Evolutionary conservation across 2,797 vertebrate genomes (phyloP).

Genomic region (Furcifer pardalis): DNA sequence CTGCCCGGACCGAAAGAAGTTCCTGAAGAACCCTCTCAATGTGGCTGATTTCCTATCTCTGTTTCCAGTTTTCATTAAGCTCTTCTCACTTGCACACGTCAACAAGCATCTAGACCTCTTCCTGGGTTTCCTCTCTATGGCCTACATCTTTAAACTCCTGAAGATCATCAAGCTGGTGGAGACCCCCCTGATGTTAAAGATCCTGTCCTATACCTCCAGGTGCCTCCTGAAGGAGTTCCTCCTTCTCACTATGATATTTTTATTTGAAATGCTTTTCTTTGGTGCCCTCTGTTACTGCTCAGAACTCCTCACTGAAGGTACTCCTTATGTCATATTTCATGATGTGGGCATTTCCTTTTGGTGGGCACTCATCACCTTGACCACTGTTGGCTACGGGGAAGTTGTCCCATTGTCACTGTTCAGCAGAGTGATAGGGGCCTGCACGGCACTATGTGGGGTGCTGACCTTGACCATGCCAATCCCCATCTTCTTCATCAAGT

Average conservation of each 20-base stretch:
- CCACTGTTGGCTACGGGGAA: constrained; percentile 58
- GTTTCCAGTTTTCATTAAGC: constrained; percentile 61
- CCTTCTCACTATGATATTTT: constrained; percentile 60
- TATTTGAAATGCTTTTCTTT: constrained; percentile 64
- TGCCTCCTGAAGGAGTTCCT: constrained; percentile 58
- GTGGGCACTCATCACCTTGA: constrained; percentile 65
- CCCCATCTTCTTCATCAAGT: constrained; percentile 58
- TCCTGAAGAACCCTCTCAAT: constrained; percentile 60
- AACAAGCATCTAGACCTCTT: constrained; percentile 22
- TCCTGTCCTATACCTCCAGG: constrained; percentile 56
- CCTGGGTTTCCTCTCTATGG: constrained; percentile 36
- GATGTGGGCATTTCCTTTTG: constrained; percentile 57
- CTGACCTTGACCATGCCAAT: constrained; percentile 60
- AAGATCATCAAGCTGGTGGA: constrained; percentile 57
- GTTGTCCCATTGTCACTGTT: constrained; percentile 31
- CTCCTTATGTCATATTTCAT: no score
- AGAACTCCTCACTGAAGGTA: constrained; percentile 26
- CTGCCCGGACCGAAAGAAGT: constrained; percentile 62
- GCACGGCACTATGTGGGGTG: constrained; percentile 44
- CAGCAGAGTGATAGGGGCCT: constrained; percentile 44
- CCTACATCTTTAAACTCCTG: constrained; percentile 62
- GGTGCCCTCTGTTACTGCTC: constrained; percentile 56
- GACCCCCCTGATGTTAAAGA: constrained; percentile 48
- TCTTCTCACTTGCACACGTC: constrained; percentile 38
- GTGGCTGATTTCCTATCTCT: constrained; percentile 59